Conservation (phyloP, 2,797 vertebrate species). For the Brotula barbata region DNA sequence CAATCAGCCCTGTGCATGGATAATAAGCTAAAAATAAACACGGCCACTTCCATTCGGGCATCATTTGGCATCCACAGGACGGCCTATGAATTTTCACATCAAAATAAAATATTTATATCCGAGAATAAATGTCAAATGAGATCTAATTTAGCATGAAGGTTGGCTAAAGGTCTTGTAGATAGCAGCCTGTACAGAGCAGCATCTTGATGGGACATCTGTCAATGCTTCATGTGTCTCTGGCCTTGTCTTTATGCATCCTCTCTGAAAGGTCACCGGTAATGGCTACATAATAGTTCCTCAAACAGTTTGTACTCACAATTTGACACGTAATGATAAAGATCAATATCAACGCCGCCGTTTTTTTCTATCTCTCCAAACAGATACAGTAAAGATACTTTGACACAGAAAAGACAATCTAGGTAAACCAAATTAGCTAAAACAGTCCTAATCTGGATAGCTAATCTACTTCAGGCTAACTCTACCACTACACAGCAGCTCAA, state of each 20-base stretch:
- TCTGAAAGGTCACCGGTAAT: conserved; percentile 72
- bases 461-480: conserved; percentile 26
- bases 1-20: conserved; percentile 67
- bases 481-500: conserved; percentile 17
- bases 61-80: conserved; percentile 37
- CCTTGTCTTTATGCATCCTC: conserved; percentile 31
- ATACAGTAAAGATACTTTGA: conserved; percentile 1
- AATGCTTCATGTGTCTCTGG: conserved; percentile 43
- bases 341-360: conserved; percentile 17
- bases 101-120: conserved; percentile 76
- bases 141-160: conserved; percentile 72
- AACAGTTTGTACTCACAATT: conserved; percentile 50
- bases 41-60: conserved; percentile 51
- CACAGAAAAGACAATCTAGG: conserved; percentile 5
- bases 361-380: conserved; percentile 18
- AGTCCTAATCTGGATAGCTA: conserved; percentile 9
- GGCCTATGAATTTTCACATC: conserved; percentile 60
- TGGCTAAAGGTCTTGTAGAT: conserved; percentile 65
- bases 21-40: conserved; percentile 80
- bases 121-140: conserved; percentile 78
- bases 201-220: conserved; percentile 63
- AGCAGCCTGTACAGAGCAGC: conserved; percentile 46
- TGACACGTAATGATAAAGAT: no score
- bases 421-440: conserved; percentile 15
- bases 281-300: conserved; percentile 53